Percentiles rank a stretch among this genome's conserved stretches.
phyloP scores from a whole-genome alignment of 2,888 invertebrate species.

The Bunonema sp. region DNA sequence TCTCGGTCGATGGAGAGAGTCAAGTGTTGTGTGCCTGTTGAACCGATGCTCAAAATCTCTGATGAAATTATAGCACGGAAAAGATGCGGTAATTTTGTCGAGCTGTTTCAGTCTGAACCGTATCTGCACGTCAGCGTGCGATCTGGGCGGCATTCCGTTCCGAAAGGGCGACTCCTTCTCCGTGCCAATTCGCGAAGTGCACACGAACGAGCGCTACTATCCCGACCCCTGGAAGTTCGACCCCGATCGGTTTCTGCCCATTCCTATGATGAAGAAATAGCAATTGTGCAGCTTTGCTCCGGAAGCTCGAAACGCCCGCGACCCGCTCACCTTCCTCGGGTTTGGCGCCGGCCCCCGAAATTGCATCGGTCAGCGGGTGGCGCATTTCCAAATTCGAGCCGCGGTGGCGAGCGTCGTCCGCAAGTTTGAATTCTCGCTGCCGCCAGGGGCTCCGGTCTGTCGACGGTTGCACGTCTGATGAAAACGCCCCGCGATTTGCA shows the following conservation, averaged over 20 bases:
- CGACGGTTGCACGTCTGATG: too few relatives aligned
- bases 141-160: not conserved
- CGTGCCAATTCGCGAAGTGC: not conserved
- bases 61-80: too few relatives aligned
- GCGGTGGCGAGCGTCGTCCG: conserved; percentile 2
- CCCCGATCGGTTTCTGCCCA: not conserved
- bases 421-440: too few relatives aligned
- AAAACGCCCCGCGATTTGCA: too few relatives aligned
- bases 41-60: too few relatives aligned
- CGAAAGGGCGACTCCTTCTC: not conserved
- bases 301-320: not conserved
- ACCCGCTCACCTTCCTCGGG: conserved; percentile 4
- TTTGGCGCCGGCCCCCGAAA: conserved; percentile 4
- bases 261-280: too few relatives aligned
- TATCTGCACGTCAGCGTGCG: not conserved
- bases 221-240: not conserved
- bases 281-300: too few relatives aligned
- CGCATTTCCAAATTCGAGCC: conserved; percentile 1
- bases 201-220: not conserved
- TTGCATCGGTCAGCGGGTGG: conserved; percentile 5
- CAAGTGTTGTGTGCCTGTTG: too few relatives aligned
- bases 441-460: too few relatives aligned
- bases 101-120: conserved; percentile 1
- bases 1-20: too few relatives aligned
- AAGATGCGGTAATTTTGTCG: too few relatives aligned